Percentiles rank a stretch among this genome's conserved stretches.
Conservation (phyloP, 1,140 invertebrate species). For the Argopecten irradians region DNA sequence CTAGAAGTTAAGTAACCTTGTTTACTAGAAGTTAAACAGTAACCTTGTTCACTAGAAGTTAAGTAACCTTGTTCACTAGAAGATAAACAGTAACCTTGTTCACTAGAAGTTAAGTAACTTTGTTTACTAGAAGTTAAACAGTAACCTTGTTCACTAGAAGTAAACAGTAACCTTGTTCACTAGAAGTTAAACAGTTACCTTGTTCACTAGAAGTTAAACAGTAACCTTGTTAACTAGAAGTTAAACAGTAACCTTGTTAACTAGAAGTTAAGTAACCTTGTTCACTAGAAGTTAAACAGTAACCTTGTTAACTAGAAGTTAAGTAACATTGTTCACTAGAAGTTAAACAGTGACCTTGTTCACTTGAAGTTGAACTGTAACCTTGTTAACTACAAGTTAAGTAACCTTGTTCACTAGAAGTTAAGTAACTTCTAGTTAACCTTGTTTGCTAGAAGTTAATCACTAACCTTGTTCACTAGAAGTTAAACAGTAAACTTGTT, state of each 20-base stretch:
- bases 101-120: background rate
- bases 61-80: background rate
- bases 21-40: background rate
- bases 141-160: background rate
- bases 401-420: background rate
- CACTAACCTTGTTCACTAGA: background rate
- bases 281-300: background rate
- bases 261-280: background rate
- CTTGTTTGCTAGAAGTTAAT: background rate
- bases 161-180: background rate
- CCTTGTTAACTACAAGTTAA: background rate
- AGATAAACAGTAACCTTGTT: background rate
- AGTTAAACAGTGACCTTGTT: background rate
- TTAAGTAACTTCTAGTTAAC: too few species aligned
- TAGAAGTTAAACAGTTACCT: background rate
- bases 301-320: background rate
- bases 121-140: background rate
- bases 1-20: background rate
- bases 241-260: background rate
- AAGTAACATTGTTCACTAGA: background rate
- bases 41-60: background rate
- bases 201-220: background rate
- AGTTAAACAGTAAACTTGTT: background rate
- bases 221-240: background rate
- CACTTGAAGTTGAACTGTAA: background rate